Conservation (phyloP, 1,140 invertebrate genomes). For the Hormaphis cornu region DNA sequence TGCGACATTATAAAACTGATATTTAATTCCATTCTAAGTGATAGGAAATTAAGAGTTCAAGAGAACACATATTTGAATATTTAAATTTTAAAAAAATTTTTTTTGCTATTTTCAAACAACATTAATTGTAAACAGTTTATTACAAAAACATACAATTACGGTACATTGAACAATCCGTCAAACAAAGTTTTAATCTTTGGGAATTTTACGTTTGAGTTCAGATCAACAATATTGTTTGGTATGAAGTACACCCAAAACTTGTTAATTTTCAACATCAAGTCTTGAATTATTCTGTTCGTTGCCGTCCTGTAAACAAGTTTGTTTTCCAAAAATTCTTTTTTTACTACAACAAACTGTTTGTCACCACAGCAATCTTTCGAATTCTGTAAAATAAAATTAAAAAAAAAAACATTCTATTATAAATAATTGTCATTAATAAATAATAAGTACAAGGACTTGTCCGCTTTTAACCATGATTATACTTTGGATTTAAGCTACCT, state of each 20-base stretch:
- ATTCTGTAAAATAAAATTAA: neutral
- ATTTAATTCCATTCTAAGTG: conserved; percentile 57
- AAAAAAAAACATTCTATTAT: neutral
- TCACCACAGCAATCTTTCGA: neutral
- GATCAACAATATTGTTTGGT: neutral
- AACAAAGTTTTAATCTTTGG: conserved; percentile 6
- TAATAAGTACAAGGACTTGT: too few relatives aligned
- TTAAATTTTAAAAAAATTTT: conserved; percentile 43
- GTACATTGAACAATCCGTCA: conserved; percentile 7
- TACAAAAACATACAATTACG: neutral
- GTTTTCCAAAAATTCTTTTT: neutral
- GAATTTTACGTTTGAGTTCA: neutral
- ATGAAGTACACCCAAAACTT: conserved; percentile 24
- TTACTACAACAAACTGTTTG: neutral
- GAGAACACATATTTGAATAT: conserved; percentile 54
- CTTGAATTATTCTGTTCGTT: neutral
- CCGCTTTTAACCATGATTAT: too few relatives aligned
- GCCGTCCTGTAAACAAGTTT: conserved; percentile 13
- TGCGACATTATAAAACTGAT: conserved; percentile 64
- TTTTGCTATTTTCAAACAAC: conserved; percentile 37
- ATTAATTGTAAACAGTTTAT: conserved; percentile 4
- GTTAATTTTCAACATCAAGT: conserved; percentile 9
- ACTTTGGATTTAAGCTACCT: neutral
- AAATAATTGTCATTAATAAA: neutral
- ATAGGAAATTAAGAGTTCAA: conserved; percentile 61